Evolutionary conservation across 2,797 vertebrate species (phyloP).

Genomic region (Pagetopsis macropterus): DNA sequence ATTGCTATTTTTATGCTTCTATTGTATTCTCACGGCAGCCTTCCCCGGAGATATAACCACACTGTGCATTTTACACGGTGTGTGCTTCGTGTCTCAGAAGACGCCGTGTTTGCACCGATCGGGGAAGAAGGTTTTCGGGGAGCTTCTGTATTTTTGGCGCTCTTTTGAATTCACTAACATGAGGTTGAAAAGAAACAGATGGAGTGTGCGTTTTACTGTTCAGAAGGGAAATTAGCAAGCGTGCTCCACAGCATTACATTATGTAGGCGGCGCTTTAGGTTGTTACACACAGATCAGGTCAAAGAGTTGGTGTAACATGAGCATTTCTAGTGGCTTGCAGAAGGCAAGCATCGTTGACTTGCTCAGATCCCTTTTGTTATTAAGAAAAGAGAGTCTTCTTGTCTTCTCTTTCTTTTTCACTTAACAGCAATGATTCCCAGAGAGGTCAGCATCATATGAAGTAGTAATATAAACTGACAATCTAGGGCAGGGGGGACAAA

Average conservation of each 20-base stretch:
- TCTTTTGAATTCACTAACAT: conserved; percentile 63
- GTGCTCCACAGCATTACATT: conserved; percentile 37
- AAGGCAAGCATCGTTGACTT: conserved; percentile 15
- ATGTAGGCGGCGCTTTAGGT: conserved; percentile 31
- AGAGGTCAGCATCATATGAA: conserved; percentile 52
- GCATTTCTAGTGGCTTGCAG: conserved; percentile 39
- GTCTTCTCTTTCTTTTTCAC: conserved; percentile 18
- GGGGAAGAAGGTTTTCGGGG: conserved; percentile 38
- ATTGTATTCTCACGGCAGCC: conserved; percentile 66
- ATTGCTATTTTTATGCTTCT: conserved; percentile 75
- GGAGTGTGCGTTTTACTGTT: conserved; percentile 38
- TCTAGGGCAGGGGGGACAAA: not conserved
- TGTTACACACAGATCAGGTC: conserved; percentile 45
- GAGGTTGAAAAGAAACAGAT: conserved; percentile 37
- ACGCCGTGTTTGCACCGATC: conserved; percentile 38
- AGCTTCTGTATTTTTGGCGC: conserved; percentile 50
- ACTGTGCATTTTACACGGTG: conserved; percentile 68
- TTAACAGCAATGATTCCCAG: conserved; percentile 23
- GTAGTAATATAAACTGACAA: conserved; percentile 51
- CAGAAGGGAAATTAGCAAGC: conserved; percentile 63
- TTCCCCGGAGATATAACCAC: conserved; percentile 67
- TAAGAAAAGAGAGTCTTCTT: not conserved
- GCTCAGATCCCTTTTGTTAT: conserved; percentile 27
- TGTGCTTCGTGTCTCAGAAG: conserved; percentile 70
- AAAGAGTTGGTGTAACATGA: conserved; percentile 35